Evolutionary conservation across 2,113 vertebrate genomes (phyloP), one percentile per base, ranked within the genome.

Genomic region (Arothron firmamentum): DNA sequence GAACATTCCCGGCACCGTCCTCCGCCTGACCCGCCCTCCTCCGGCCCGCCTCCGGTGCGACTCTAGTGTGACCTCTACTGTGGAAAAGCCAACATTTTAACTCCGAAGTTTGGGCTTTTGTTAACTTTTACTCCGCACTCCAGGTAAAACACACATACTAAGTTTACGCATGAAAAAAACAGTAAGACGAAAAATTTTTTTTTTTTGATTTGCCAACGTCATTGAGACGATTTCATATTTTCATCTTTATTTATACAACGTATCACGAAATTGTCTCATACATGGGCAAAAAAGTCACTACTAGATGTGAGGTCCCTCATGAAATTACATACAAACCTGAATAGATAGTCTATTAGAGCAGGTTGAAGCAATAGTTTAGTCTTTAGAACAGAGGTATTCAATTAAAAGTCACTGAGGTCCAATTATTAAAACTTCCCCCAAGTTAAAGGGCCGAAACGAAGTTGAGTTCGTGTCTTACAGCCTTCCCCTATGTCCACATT

Each of bases 241-340:
- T 45, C 14, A 45, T 14, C 16, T 45, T 45, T 45, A 89, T 90
- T 90, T 80, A 90, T 81, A 89, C 68, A 88, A 89, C 71, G 88
- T 85, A 67, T 59, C 11, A 12, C 34, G 6, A 31, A 31, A 31
- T 12, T 11, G 34, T 38, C 8, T 38, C 28, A 31, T 31, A 31
- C 6, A 31, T 31, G 28, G 5, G 34, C 34, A 38, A 38, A 38
- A n/a, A 13, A 45, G 80, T 67, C 68, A 67, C 73, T 67, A 69
- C 78, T 65, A 74, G 74, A 79, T 54, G 47, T 52, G 53, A 74
- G 64, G 82, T 77, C 67, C 51, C 23, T 56, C 77, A 67, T 63
- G 64, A 59, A 77, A 17, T 43, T 45, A 80, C 61, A 71, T 79
- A 85, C 80, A 72, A 69, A 88, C 90, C 90, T 92, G 90, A 92